Evolutionary conservation across 2,888 invertebrate genomes (phyloP), one percentile per base, ranked within the genome.

Genomic region (Tenthredo distinguenda): DNA sequence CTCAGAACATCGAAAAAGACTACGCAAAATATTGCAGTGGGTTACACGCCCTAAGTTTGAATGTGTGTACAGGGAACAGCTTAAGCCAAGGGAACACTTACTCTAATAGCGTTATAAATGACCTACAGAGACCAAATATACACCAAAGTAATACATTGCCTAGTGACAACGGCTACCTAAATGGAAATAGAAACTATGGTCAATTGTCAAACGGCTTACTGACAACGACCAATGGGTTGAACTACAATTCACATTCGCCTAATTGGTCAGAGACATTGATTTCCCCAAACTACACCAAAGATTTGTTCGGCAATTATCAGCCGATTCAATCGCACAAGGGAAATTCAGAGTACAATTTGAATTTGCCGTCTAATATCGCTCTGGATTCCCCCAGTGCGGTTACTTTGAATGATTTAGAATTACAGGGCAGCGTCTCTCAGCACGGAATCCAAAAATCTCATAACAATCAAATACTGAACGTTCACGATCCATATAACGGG

Each of bases 301-400:
- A 93, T 87, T 86, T 90, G 10, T 91, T 91, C 86, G 90, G 90
- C 4, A 92, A 92, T 86, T 92, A 93, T 87, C 91, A 91, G 84
- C 90, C 90, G 77, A 87, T 89, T 31, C 88, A 87, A 87, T 90
- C 83, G 81, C 87, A 15, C 90, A 87, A 18, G 84, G 88, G 31
- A 90, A 89, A 79, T 89, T 89, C 5, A 92, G 93, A 77, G 90
- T 93, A 62, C 92, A 93, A 87, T 90, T 92, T 43, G 93, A 93
- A 72, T 89, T 91, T 50, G 90, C 88, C 74, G 79, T 91, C 37
- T 86, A 89, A 68, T 86, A 84, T 50, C 82, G 86, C 88, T 5
- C 34, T 88, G 74, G 90, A 90, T 62, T 89, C 89, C 9, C 87
- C 1, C 87, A 89, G 62, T 58, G 88, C 40, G 84, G 85, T 4